A percentile compares a stretch with the other conserved stretches of the same genome.
phyloP scores from a whole-genome alignment of 2,888 invertebrate genomes.

The Ectobius pallidus region DNA sequence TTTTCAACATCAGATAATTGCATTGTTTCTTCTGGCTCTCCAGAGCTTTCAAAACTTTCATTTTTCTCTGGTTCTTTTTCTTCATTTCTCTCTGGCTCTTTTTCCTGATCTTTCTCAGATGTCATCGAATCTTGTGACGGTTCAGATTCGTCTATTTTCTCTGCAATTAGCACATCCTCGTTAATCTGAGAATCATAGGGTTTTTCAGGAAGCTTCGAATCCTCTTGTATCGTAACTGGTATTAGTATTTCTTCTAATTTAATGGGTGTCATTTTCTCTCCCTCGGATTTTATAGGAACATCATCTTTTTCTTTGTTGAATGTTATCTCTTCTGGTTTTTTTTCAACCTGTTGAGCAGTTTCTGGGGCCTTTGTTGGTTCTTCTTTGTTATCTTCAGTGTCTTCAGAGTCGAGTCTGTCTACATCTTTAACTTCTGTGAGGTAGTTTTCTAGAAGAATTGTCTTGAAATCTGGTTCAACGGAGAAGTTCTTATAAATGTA shows the following conservation, averaged over 20 bases:
- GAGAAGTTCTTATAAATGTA: constrained; percentile 71
- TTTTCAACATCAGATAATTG: constrained; percentile 1
- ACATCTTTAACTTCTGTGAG: constrained; percentile 67
- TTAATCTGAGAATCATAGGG: neutral
- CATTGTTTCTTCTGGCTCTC: constrained; percentile 46
- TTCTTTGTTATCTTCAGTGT: too few relatives aligned
- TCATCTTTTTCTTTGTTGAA: too few relatives aligned
- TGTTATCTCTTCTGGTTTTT: too few relatives aligned
- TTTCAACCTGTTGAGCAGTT: too few relatives aligned
- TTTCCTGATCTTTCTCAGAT: too few relatives aligned
- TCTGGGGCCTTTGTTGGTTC: too few relatives aligned
- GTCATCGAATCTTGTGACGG: too few relatives aligned
- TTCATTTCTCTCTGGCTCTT: neutral
- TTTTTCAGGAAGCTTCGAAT: neutral
- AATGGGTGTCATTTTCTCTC: too few relatives aligned
- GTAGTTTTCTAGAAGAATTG: constrained; percentile 64
- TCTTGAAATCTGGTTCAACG: constrained; percentile 64
- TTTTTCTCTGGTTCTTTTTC: neutral
- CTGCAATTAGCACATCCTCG: neutral
- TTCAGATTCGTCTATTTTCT: too few relatives aligned
- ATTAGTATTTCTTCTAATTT: too few relatives aligned
- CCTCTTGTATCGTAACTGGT: neutral
- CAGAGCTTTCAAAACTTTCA: neutral
- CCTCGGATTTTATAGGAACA: too few relatives aligned
- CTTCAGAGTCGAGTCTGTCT: constrained; percentile 51